These are phyloP conservation scores for Cliona cf. orientalis DNA, from an alignment of 37 sponge, comb jelly and placozoan genomes.

Conservation along the genomic window DNA sequence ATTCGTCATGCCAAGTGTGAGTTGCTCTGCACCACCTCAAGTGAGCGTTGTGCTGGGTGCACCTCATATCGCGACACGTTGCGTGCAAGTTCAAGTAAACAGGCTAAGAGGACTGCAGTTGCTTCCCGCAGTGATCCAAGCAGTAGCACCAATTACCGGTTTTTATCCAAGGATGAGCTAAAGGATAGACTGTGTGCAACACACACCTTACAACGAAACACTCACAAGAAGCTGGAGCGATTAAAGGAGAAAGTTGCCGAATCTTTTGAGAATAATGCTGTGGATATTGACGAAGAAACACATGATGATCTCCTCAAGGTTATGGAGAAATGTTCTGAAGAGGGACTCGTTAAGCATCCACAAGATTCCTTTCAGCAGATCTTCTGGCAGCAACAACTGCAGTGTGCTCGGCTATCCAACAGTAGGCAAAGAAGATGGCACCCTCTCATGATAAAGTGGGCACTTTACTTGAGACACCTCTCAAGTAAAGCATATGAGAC, in stretches of 20 bases:
- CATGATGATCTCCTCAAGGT: slow-evolving; percentile 17
- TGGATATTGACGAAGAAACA: slow-evolving; percentile 19
- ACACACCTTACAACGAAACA: not conserved
- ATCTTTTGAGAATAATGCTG: slow-evolving; percentile 1
- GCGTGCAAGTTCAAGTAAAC: not conserved
- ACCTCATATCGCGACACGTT: slow-evolving; percentile 21
- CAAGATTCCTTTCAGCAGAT: slow-evolving; percentile 23
- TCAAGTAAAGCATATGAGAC: slow-evolving; percentile 51
- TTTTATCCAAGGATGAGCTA: not conserved
- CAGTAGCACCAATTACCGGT: slow-evolving; percentile 7
- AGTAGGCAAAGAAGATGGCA: slow-evolving; percentile 41
- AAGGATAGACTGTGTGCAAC: slow-evolving; percentile 6
- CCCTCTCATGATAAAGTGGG: slow-evolving; percentile 58
- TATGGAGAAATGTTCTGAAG: slow-evolving; percentile 9
- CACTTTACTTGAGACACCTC: slow-evolving; percentile 34
- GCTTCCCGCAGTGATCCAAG: slow-evolving; percentile 18
- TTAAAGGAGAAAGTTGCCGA: slow-evolving; percentile 9
- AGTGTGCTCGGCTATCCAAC: not conserved
- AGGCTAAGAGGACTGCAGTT: not conserved
- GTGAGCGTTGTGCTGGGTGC: slow-evolving; percentile 18
- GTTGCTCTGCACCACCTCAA: not conserved
- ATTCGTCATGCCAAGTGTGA: slow-evolving; percentile 34
- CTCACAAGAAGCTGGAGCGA: not conserved
- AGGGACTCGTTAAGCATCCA: not conserved
- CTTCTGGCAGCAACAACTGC: slow-evolving; percentile 47